Evolutionary conservation across 2,797 vertebrate species (phyloP).

Genomic region (Cephalopachus bancanus): DNA sequence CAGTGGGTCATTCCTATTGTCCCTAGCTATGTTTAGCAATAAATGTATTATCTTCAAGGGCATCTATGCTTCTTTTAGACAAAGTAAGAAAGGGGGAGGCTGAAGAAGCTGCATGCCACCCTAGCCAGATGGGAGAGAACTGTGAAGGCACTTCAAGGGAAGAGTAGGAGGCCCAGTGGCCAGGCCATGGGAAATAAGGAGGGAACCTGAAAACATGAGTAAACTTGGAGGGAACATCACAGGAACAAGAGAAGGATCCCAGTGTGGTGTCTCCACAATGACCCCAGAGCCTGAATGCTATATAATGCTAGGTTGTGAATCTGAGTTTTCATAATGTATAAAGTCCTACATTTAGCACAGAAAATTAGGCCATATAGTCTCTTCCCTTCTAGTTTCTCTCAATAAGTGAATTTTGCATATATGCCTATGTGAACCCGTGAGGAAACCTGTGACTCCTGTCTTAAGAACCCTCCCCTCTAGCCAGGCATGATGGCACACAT

Average conservation of each 20-base stretch:
- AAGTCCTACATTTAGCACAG: neutral
- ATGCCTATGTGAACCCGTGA: too few species aligned
- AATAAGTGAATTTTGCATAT: neutral
- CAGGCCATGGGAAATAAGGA: too few species aligned
- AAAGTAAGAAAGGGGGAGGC: neutral
- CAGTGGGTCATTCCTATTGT: neutral
- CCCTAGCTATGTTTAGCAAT: neutral
- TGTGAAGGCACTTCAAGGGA: neutral
- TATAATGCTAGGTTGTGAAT: neutral
- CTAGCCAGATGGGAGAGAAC: neutral
- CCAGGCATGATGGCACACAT: too few species aligned
- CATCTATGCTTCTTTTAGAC: neutral
- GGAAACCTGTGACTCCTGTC: neutral
- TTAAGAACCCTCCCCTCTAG: neutral
- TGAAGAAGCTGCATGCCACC: neutral
- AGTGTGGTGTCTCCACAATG: rapidly evolving
- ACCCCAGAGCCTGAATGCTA: too few species aligned
- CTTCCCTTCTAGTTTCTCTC: neutral
- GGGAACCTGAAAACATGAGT: neutral
- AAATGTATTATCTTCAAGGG: neutral
- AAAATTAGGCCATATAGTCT: too few species aligned
- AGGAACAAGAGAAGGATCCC: neutral
- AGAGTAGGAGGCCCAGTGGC: neutral
- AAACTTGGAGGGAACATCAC: neutral
- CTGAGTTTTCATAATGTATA: neutral